phyloP scores from a whole-genome alignment of 2,888 invertebrate genomes.

The Neocrepidodera transversa region DNA sequence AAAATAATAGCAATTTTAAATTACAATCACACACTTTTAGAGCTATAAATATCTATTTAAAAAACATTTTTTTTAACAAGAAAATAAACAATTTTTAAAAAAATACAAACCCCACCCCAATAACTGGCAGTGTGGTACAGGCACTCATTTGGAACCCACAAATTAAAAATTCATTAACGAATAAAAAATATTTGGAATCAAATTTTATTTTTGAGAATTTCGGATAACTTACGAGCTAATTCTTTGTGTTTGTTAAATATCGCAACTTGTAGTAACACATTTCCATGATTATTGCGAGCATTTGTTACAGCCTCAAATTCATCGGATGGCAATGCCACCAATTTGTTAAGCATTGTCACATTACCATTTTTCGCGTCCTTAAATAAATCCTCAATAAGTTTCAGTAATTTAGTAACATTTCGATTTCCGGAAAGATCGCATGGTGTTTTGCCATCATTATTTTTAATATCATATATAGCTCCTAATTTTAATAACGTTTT shows the following conservation, averaged over 20 bases:
- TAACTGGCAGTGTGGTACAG: no score
- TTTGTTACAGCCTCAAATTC: slow-evolving; percentile 37
- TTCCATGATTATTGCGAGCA: slow-evolving; percentile 38
- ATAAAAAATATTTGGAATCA: no score
- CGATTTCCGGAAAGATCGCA: slow-evolving; percentile 33
- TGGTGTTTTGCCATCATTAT: slow-evolving; percentile 35
- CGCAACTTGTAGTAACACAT: slow-evolving; percentile 37
- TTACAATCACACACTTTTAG: no score
- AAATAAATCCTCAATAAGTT: slow-evolving; percentile 26
- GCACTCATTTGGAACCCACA: no score
- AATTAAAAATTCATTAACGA: no score
- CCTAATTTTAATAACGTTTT: background rate
- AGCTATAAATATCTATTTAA: no score
- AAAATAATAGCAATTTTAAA: no score
- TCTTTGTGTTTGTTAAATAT: slow-evolving; percentile 27
- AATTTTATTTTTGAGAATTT: background rate
- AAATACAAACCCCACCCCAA: background rate
- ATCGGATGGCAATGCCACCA: slow-evolving; percentile 5
- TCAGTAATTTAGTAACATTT: slow-evolving; percentile 36
- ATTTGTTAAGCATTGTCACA: background rate
- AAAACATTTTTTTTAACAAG: no score
- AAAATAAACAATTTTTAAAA: no score
- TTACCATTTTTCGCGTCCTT: background rate
- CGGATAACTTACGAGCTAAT: background rate
- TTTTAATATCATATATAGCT: slow-evolving; percentile 20